Conservation (phyloP, 2,113 vertebrate genomes). For the Eulemur macaco region DNA sequence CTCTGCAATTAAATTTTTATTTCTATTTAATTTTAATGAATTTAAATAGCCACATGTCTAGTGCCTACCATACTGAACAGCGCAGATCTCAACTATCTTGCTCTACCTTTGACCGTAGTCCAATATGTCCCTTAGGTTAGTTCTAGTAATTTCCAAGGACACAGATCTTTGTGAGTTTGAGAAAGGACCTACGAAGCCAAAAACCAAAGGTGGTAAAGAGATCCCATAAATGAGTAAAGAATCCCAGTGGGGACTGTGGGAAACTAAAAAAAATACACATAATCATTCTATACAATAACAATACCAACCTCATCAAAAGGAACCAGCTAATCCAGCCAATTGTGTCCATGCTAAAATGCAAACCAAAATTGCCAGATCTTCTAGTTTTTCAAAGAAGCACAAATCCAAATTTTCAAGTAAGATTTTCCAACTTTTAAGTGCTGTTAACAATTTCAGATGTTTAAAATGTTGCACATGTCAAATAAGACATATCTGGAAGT, state of each 20-base stretch:
- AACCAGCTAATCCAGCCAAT: not conserved
- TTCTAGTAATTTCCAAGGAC: not conserved
- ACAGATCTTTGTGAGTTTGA: not conserved
- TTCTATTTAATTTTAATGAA: conserved; percentile 4
- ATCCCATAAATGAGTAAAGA: not conserved
- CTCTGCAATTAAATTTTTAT: not conserved
- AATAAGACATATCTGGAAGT: not conserved
- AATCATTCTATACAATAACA: not conserved
- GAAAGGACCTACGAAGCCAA: not conserved
- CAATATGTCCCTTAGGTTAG: not conserved
- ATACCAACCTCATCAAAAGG: not conserved
- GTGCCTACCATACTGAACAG: not conserved
- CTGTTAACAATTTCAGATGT: not conserved
- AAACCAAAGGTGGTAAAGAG: not conserved
- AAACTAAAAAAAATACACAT: not conserved
- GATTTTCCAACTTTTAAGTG: not conserved
- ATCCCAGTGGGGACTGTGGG: not conserved
- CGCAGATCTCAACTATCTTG: not conserved
- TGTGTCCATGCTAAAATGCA: not conserved
- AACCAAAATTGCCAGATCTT: not conserved
- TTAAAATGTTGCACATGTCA: not conserved
- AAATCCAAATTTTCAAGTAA: not conserved
- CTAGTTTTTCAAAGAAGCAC: too few relatives aligned
- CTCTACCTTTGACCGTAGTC: not conserved
- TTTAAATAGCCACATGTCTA: not conserved